phyloP scores from a whole-genome alignment of 1,140 invertebrate species.

The Trichonephila clavata region DNA sequence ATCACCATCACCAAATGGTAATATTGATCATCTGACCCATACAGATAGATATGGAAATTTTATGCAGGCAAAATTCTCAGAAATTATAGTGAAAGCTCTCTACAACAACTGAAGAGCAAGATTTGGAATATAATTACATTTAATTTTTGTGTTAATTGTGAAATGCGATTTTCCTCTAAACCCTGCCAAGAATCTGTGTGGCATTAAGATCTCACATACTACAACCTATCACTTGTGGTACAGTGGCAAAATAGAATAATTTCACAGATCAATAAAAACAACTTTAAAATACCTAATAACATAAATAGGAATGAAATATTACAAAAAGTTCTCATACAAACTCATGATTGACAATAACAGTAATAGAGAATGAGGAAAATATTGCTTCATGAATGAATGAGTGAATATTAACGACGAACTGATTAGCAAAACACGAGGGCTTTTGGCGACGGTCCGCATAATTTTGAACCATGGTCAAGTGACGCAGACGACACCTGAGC shows the following conservation, averaged over 20 bases:
- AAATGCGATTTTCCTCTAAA: not conserved
- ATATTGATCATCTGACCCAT: conserved; percentile 81
- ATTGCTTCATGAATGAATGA: not conserved
- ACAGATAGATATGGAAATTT: conserved; percentile 82
- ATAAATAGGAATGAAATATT: not conserved
- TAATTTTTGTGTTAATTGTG: not conserved
- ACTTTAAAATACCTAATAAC: not conserved
- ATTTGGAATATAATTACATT: conserved; percentile 77
- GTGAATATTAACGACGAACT: no score
- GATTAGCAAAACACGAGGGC: no score
- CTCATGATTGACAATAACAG: not conserved
- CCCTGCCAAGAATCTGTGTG: not conserved
- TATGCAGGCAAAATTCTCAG: conserved; percentile 79
- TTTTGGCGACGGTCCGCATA: no score
- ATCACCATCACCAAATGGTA: conserved; percentile 18
- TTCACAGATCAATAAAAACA: not conserved
- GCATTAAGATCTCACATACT: not conserved
- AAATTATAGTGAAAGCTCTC: conserved; percentile 77
- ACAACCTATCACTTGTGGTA: not conserved
- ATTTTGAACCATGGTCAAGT: no score
- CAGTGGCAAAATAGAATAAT: not conserved
- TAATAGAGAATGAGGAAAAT: not conserved
- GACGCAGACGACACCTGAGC: no score
- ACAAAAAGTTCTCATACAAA: not conserved
- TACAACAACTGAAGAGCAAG: conserved; percentile 79